Conservation (phyloP, 2,797 vertebrate species). For the Botia almorhae region DNA sequence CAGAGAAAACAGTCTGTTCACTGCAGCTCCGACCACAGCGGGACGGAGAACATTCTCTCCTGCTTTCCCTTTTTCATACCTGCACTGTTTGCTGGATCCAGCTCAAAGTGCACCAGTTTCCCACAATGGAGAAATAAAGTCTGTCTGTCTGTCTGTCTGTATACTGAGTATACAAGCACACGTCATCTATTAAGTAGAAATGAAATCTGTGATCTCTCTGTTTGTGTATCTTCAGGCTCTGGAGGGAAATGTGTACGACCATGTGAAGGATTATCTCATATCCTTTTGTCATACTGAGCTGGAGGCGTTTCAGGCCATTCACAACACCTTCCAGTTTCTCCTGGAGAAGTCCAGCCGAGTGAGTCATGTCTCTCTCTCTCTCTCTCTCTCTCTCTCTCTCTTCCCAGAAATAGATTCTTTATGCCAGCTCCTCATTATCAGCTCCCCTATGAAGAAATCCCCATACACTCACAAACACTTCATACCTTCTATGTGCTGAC, state of each 20-base stretch:
- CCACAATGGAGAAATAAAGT: neutral
- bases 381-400: constrained; percentile 14
- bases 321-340: constrained; percentile 96
- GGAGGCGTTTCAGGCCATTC: constrained; percentile 91
- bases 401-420: constrained; percentile 49
- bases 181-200: neutral
- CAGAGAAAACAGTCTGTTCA: constrained; percentile 46
- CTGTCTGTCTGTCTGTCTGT: constrained; percentile 1
- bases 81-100: neutral
- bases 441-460: constrained; percentile 49
- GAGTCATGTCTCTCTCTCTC: constrained; percentile 65
- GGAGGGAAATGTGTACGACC: constrained; percentile 93
- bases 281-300: constrained; percentile 92
- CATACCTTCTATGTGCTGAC: constrained; percentile 1
- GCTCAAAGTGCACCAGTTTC: constrained; percentile 5
- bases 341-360: constrained; percentile 95
- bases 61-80: neutral
- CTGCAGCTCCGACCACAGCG: constrained; percentile 11
- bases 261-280: constrained; percentile 96
- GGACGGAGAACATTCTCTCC: neutral
- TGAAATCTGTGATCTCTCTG: neutral
- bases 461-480: constrained; percentile 38
- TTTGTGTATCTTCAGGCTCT: constrained; percentile 77
- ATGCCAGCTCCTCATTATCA: constrained; percentile 53
- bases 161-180: neutral